Percentiles rank a stretch among this genome's conserved stretches.
Conservation (phyloP, 1,140 invertebrate species). For the Tribolium madens region DNA sequence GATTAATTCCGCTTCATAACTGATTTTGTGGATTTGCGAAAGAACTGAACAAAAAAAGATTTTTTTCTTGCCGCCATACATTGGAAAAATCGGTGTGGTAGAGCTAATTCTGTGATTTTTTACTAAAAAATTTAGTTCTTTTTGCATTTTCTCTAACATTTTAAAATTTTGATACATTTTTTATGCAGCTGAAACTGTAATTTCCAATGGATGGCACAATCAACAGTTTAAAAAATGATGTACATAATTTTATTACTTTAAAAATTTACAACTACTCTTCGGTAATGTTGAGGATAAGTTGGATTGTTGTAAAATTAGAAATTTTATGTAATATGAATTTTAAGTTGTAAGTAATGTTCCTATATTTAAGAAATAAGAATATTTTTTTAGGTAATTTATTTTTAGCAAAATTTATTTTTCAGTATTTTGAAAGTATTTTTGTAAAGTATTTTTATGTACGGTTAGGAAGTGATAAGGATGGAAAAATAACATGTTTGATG, state of each 20-base stretch:
- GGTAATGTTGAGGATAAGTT: neutral
- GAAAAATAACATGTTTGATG: neutral
- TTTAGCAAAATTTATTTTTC: constrained; percentile 35
- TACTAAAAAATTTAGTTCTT: neutral
- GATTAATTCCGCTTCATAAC: neutral
- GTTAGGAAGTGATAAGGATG: neutral
- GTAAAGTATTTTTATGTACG: constrained; percentile 32
- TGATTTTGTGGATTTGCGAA: neutral
- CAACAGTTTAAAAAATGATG: neutral
- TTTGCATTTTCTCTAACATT: too few species aligned
- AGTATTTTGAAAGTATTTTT: constrained; percentile 44
- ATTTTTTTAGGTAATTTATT: constrained; percentile 44
- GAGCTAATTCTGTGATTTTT: neutral
- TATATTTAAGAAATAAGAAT: constrained; percentile 42
- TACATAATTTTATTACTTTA: neutral
- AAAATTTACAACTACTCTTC: neutral
- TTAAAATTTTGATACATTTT: too few species aligned
- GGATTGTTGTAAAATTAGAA: constrained; percentile 21
- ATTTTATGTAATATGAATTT: constrained; percentile 5
- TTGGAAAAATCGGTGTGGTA: constrained; percentile 1
- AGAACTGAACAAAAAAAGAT: neutral
- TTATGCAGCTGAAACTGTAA: neutral
- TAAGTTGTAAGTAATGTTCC: constrained; percentile 28
- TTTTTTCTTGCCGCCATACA: constrained; percentile 11
- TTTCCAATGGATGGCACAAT: constrained; percentile 5